Evolutionary conservation across 2,888 invertebrate genomes (phyloP).

Genomic region (Stenurella melanura): DNA sequence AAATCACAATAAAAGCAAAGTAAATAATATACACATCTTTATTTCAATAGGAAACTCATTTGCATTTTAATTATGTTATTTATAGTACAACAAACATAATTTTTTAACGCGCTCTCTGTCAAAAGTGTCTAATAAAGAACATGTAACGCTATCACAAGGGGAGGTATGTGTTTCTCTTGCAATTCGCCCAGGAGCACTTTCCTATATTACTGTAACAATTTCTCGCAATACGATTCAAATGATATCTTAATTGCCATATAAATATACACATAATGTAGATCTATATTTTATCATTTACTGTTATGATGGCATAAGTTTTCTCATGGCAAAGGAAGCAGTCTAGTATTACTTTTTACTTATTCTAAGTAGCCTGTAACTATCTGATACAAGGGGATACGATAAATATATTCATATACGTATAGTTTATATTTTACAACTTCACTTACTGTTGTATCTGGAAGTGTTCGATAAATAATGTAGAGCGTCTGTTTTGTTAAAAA

Average conservation of each 20-base stretch:
- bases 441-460: too few relatives aligned
- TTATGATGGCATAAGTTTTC: conserved; percentile 33
- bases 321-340: conserved; percentile 33
- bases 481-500: too few relatives aligned
- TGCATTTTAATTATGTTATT: conserved; percentile 3
- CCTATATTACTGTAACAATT: conserved; percentile 9
- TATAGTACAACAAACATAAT: conserved; percentile 7
- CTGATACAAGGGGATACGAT: conserved; percentile 2
- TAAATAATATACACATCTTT: not conserved
- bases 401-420: conserved; percentile 10
- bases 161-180: conserved; percentile 20
- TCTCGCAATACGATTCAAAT: conserved; percentile 27
- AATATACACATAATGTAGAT: conserved; percentile 34
- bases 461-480: too few relatives aligned
- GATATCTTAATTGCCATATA: conserved; percentile 39
- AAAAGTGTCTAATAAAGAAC: conserved; percentile 12
- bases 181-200: conserved; percentile 13
- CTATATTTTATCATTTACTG: conserved; percentile 38
- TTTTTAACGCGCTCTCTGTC: not conserved
- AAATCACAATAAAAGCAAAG: not conserved
- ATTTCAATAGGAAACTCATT: conserved; percentile 1
- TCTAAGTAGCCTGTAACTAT: conserved; percentile 19
- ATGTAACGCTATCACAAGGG: not conserved
- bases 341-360: conserved; percentile 17
- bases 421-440: too few relatives aligned